Base-by-base conservation (phyloP, 2,797 vertebrate species). In the Rhabdophis nuchalis region DNA sequence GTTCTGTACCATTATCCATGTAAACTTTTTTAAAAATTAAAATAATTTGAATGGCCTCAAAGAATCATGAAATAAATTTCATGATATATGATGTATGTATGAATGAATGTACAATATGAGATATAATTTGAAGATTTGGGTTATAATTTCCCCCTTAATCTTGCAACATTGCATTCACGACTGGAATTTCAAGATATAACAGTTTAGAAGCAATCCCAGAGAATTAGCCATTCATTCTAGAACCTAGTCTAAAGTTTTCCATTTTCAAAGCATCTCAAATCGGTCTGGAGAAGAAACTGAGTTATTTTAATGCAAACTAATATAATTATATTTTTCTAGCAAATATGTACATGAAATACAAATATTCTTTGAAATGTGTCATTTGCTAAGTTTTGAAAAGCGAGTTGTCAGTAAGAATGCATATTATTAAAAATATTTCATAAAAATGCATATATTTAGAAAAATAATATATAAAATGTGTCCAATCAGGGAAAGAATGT, bases 211-310 rank as follows among this genome's bases (percentile, higher is more conserved):
- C 0, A 32, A 20, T 29, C 13, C 3, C 41, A 57, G 18, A 50
- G 6, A 82, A 82, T 29, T 36, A 60, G 46, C 25, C 25, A 12
- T 58, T 90, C 36, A 77, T 23, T 29, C 11, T 58, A 46, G 18
- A 61, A 86, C n/a, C 25, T 50, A 16, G 14, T 25, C n/a, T 32
- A 53, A 46, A 36, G 8, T 23, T 8, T 36, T 92, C 68, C 41
- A 91, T 60, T 86, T 94, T 87, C 82, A 89, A 72, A 94, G 52
- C n/a, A 60, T 95, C 92, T 89, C 92, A 25, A 46, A 82, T 46
- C 46, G 41, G 41, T 12, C 25, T 46, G 72, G 72, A 46, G 4
- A 46, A 82, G 72, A 82, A 82, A 82, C 46, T 82, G 4, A 5
- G 72, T 82, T 82, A 46, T 25, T 82, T 82, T 25, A 82, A 46